Evolutionary conservation across 2,113 vertebrate species (phyloP), one percentile per base, ranked within the genome.

Genomic region (Nanorana parkeri): DNA sequence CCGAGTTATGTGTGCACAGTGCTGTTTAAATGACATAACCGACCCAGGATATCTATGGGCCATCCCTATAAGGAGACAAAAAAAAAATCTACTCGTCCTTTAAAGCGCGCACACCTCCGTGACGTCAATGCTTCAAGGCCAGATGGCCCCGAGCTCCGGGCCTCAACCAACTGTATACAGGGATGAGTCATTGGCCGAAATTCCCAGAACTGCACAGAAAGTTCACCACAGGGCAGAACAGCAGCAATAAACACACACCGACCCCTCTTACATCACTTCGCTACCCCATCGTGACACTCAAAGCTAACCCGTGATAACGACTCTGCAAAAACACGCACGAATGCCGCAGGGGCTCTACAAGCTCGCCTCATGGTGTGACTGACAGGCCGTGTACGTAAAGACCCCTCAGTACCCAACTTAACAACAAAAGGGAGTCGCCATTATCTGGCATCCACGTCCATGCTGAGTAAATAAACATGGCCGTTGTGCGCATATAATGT

Each of bases 161-260:
- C 24, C 29, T 20, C 26, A 13, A 4, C 11, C 28, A 26, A 60
- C 64, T 47, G 52, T 68, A 68, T 20, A 8, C 7, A 4, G 47
- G 17, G 28, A 60, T 68, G 77, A 68, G 28, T 47, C 77, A 68
- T 47, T 19, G 3, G 77, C 63, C 41, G 4, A 11, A 2, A 20
- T 67, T 78, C 77, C 64, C 64, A 55, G 77, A 78, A 65, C 75
- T 54, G 60, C 4, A 1, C 1, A 13, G 19, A 58, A 29, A 23
- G 77, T 67, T 79, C 77, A 79, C 29, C n/a, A 58, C 26, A 60
- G 77, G 65, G 20, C 77, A 68, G 52, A 41, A 65, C 19, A 54
- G 21, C 36, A 29, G 63, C 19, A 17, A 17, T 24, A 64, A 52
- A 56, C 28, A 66, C 63, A 52, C 41, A 66, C n/a, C n/a, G 13